A percentile compares a stretch with the other conserved stretches of the same genome.
These are phyloP conservation scores for Micromys minutus DNA, from an alignment of 2,113 vertebrate genomes.

Conservation along the genomic window DNA sequence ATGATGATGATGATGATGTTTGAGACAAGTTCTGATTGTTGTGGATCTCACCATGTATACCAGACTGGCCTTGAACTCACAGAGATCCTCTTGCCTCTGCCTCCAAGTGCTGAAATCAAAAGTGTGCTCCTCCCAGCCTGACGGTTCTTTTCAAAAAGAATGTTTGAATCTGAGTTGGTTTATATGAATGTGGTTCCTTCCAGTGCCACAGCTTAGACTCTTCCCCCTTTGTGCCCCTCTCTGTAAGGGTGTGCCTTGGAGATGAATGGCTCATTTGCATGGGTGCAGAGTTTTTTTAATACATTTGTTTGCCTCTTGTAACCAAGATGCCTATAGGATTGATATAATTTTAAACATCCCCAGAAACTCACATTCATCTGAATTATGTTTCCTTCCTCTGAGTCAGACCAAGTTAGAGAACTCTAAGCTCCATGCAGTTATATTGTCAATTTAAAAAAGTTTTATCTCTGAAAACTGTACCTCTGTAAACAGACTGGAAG, in stretches of 20 bases:
- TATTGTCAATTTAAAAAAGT: conserved; percentile 13
- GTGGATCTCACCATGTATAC: not conserved
- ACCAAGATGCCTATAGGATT: not conserved
- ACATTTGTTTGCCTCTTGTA: not conserved
- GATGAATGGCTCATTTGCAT: not conserved
- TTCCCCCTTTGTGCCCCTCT: not conserved
- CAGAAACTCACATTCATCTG: conserved; percentile 12
- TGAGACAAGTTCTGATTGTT: not conserved
- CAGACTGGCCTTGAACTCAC: not conserved
- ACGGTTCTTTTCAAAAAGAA: not conserved
- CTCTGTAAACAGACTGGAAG: not conserved
- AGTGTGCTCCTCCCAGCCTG: not conserved
- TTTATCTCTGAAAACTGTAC: conserved; percentile 1
- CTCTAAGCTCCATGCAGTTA: not conserved
- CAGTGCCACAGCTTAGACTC: no score
- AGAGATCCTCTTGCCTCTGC: not conserved
- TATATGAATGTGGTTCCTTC: not conserved
- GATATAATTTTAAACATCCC: not conserved
- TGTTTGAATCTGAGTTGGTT: not conserved
- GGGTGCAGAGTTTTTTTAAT: not conserved
- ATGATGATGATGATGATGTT: no score
- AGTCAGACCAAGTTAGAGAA: conserved; percentile 8
- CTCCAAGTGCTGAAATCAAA: not conserved
- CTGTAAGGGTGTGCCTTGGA: not conserved
- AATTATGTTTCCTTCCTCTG: conserved; percentile 19